Base-by-base conservation (phyloP, 2,888 invertebrate genomes). In the Oxytorus armatus region DNA sequence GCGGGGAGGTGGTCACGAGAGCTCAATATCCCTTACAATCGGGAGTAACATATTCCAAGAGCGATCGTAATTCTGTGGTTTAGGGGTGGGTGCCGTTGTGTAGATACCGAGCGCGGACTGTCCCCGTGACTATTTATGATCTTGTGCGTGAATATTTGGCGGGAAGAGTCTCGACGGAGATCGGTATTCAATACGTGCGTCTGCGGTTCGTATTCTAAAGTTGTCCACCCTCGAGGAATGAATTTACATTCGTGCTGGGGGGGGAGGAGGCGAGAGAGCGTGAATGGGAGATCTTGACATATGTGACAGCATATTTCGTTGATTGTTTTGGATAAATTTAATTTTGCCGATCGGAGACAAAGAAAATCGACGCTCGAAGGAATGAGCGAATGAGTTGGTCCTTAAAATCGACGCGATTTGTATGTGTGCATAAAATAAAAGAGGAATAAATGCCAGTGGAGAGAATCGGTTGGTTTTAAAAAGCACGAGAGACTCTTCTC, bases 41-140 rank as follows among this genome's bases (percentile, higher is more conserved):
- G 72, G 79, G 63, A 44, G n/a, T 16, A 82, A 76, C 82, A 82
- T 82, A 82, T 82, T 82, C 77, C 79, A 69, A 73, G 47, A 73
- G 69, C 65, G 77, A 74, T 69, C 73, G 82, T 77, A 79, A 77
- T 79, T 82, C 75, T 65, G 82, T 29, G 77, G 63, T 51, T 36
- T 36, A 18, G 65, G 65, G 55, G 63, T n/a, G n/a, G n/a, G n/a
- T n/a, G n/a, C n/a, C n/a, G n/a, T 53, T 5, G 70, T 21, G 66
- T 66, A 65, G 66, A 77, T 66, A 77, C 72, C n/a, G n/a, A n/a
- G 55, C 70, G 70, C 47, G 42, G 65, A 77, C 66, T 72, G 72
- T 72, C 72, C 61, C 51, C 57, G 51, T 1, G 57, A 66, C 65
- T 72, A 77, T 77, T 77, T 77, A 77, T 72, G 77, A 57, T 72